Percentiles rank a stretch among this genome's conserved stretches.
phyloP scores from a whole-genome alignment of 2,888 invertebrate species.

The Melinopterus prodromus region DNA sequence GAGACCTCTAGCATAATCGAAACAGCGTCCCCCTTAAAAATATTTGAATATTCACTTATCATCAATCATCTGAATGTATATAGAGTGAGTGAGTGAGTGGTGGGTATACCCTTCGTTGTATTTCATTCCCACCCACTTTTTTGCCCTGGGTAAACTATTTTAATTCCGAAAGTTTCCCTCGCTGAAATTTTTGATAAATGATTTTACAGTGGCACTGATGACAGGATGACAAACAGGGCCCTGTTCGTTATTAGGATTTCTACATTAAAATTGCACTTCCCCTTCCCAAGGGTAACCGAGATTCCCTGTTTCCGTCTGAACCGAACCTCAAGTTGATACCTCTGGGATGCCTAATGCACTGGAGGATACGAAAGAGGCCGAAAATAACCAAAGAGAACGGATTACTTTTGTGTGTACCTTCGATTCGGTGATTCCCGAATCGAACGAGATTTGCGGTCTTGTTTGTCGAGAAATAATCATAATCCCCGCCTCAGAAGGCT shows the following conservation, averaged over 20 bases:
- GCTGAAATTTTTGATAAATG: slow-evolving; percentile 4
- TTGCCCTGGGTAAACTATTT: not conserved
- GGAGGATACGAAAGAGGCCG: not conserved
- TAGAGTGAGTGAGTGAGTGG: not conserved
- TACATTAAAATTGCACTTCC: not conserved
- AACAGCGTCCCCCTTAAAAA: not conserved
- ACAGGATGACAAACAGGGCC: not conserved
- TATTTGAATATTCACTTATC: not conserved
- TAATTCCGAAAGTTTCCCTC: not conserved
- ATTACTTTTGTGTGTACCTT: not conserved
- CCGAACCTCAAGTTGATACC: not conserved
- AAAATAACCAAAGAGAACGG: not conserved
- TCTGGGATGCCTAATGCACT: not conserved
- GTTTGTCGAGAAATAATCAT: not conserved
- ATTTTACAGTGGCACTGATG: not conserved
- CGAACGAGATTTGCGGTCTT: not conserved
- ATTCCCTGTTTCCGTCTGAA: not conserved
- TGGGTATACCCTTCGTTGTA: not conserved
- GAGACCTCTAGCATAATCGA: not conserved
- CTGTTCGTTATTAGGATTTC: not conserved
- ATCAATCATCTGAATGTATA: not conserved
- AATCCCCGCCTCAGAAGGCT: no score
- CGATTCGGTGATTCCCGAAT: not conserved
- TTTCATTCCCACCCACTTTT: not conserved
- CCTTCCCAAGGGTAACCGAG: not conserved